phyloP scores from a whole-genome alignment of 2,797 vertebrate species.

The Pempheris klunzingeri region DNA sequence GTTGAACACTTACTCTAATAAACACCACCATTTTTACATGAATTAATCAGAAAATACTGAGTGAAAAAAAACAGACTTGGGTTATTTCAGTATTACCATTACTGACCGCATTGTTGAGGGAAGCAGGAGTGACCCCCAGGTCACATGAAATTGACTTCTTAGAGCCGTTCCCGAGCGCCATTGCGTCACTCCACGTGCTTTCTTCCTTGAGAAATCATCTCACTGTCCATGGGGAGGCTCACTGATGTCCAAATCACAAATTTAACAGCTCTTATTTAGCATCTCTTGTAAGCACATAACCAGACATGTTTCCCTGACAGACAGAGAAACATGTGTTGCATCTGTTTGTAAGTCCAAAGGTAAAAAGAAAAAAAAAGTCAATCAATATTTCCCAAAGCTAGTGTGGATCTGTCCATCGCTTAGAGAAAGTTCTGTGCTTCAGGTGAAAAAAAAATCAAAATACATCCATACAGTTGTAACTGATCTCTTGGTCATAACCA shows the following conservation, averaged over 20 bases:
- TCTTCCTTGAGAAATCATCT: slow-evolving; percentile 51
- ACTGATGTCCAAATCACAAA: background rate
- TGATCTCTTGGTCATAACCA: background rate
- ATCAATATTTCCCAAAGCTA: slow-evolving; percentile 65
- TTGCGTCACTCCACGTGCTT: slow-evolving; percentile 52
- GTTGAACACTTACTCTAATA: background rate
- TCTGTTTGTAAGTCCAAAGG: slow-evolving; percentile 84
- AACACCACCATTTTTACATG: background rate
- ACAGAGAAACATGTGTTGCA: slow-evolving; percentile 2
- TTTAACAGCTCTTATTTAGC: slow-evolving; percentile 17
- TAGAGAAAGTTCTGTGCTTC: background rate
- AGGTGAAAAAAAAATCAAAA: background rate
- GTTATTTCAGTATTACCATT: background rate
- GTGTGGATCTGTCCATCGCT: slow-evolving; percentile 7
- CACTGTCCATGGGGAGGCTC: background rate
- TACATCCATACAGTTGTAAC: background rate
- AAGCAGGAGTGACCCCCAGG: slow-evolving; percentile 33
- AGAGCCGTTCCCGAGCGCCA: slow-evolving; percentile 74
- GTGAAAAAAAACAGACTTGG: background rate
- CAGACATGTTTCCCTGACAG: slow-evolving; percentile 37
- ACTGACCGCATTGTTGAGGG: slow-evolving; percentile 62
- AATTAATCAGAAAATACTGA: background rate
- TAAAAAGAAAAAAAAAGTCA: slow-evolving; percentile 31
- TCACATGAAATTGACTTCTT: slow-evolving; percentile 60
- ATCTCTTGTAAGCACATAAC: slow-evolving; percentile 10